Percentiles rank a stretch among this genome's conserved stretches.
phyloP scores from a whole-genome alignment of 2,113 vertebrate genomes.

The Tamias sibiricus region DNA sequence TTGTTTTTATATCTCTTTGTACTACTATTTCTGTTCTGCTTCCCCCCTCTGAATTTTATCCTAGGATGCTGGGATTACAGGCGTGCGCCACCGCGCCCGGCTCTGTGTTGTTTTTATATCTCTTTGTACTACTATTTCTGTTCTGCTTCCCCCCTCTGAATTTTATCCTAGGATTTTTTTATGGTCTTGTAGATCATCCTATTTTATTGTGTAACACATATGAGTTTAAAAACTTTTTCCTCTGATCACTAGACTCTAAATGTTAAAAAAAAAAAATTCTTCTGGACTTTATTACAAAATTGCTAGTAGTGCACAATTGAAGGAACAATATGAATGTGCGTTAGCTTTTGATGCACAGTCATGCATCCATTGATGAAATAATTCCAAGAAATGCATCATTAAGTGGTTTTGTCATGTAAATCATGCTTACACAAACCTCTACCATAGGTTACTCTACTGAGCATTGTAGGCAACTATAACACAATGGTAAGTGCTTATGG shows the following conservation, averaged over 20 bases:
- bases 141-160: background rate
- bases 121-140: background rate
- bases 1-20: too few relatives aligned
- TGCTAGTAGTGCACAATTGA: background rate
- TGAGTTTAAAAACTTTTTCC: background rate
- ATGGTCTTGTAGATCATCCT: background rate
- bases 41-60: too few relatives aligned
- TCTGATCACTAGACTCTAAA: background rate
- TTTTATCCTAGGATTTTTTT: background rate
- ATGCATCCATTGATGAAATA: background rate
- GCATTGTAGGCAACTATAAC: too few relatives aligned
- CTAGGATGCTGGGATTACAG: too few relatives aligned
- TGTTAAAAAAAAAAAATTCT: background rate
- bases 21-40: too few relatives aligned
- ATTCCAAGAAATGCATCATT: background rate
- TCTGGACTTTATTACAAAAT: background rate
- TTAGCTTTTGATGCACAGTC: background rate
- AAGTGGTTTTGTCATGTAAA: background rate
- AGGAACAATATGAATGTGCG: background rate
- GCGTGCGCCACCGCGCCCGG: too few relatives aligned
- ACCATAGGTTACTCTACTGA: background rate
- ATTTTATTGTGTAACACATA: background rate
- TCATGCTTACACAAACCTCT: background rate
- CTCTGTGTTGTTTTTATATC: too few relatives aligned
- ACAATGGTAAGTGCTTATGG: too few relatives aligned